Evolutionary conservation across 2,113 vertebrate genomes (phyloP).

Genomic region (Serinus canaria): DNA sequence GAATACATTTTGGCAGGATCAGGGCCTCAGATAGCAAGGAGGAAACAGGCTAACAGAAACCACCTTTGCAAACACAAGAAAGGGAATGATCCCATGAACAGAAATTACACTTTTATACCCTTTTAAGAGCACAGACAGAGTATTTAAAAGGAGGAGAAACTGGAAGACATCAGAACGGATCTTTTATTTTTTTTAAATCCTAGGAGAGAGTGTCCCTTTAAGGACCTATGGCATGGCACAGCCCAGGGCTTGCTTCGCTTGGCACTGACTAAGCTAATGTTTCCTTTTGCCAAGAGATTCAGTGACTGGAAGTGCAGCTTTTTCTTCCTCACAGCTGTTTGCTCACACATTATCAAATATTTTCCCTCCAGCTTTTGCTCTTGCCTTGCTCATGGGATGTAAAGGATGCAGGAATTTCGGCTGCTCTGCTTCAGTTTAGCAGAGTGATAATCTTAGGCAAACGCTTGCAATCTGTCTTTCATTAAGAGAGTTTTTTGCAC

Average conservation of each 20-base stretch:
- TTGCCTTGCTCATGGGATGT: not conserved
- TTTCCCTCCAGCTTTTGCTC: not conserved
- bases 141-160: not conserved
- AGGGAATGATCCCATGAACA: not conserved
- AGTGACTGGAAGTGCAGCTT: not conserved
- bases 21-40: not conserved
- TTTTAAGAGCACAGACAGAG: not conserved
- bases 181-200: not conserved
- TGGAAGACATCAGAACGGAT: not conserved
- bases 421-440: constrained; percentile 35
- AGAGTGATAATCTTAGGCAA: constrained; percentile 36
- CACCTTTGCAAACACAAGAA: constrained; percentile 32
- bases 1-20: constrained; percentile 20
- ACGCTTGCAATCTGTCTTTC: constrained; percentile 58
- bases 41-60: constrained; percentile 37
- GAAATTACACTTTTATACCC: not conserved
- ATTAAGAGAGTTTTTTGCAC: constrained; percentile 60
- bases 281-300: not conserved
- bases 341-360: not conserved
- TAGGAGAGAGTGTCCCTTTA: not conserved
- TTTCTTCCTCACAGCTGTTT: constrained; percentile 10
- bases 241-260: not conserved
- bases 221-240: not conserved
- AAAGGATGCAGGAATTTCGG: constrained; percentile 30
- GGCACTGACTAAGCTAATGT: not conserved